Base-by-base conservation (phyloP, 2,888 invertebrate species). In the Rhabditoides inermis region DNA sequence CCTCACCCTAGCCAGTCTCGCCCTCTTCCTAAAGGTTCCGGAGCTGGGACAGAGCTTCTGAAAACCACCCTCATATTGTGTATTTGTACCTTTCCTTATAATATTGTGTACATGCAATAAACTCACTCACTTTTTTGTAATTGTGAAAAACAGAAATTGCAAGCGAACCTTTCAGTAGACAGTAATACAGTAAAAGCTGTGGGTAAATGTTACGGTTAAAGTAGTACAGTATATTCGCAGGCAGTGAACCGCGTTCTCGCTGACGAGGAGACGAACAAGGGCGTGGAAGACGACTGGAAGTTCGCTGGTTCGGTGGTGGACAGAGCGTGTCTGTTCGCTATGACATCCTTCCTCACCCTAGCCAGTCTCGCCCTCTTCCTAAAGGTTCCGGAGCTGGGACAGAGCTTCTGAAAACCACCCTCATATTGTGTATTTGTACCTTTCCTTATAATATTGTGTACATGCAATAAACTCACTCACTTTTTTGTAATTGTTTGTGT, bases 241-340 rank as follows among this genome's bases (percentile, higher is more conserved):
- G 20, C 36, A 42, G 44, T 65, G 49, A 60, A 61, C 48, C 45
- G 55, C 30, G 49, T 56, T 22, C 57, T 63, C 39, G 54, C 55
- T 40, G 60, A 60, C 20, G 58, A 56, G 32, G 68, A 68, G 49
- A 54, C 51, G 28, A 48, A 46, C 10, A 63, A 58, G 35, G 56
- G 53, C 15, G 47, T 56, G 4, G 60, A 63, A 41, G 63, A 66
- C 41, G 66, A 68, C 37, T 68, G 68, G 68, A 66, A 68, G 40
- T 68, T 60, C 44, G 59, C 65, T 1, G 65, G 66, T 0, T 45
- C 51, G 52, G 60, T 65, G n/a, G 60, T 68, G 30, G 68, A 68
- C 44, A 60, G 68, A n/a, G 51, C 66, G n/a, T 68, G 68, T 44
- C 60, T 68, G 39, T 52, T 61, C 44, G 32, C 62, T 18, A 64